phyloP scores from a whole-genome alignment of 1,140 invertebrate genomes.

The Muscidifurax raptorellus region DNA sequence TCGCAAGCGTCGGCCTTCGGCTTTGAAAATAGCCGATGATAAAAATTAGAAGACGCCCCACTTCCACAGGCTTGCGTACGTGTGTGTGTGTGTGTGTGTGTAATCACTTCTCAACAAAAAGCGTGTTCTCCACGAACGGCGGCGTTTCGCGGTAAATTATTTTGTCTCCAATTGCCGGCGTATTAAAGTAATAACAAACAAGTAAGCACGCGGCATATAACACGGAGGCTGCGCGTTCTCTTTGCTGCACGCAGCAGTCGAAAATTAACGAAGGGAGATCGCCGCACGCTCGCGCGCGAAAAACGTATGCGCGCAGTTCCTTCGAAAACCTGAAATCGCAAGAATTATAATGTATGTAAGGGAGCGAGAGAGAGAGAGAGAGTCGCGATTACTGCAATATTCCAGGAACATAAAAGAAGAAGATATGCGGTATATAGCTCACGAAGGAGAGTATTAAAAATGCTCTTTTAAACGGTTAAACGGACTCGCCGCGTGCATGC shows the following conservation, averaged over 20 bases:
- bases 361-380: neutral
- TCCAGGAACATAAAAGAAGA: slow-evolving; percentile 15
- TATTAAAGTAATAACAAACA: neutral
- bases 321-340: slow-evolving; percentile 33
- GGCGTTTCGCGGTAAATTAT: neutral
- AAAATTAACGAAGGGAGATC: slow-evolving; percentile 17
- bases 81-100: no score
- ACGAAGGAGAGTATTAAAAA: slow-evolving; percentile 35
- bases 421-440: neutral
- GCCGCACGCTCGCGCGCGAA: neutral
- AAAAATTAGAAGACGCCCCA: no score
- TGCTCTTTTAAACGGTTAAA: neutral
- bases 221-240: neutral
- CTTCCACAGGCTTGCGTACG: no score
- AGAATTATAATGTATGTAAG: slow-evolving; percentile 10
- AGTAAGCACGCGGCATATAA: neutral
- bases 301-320: neutral
- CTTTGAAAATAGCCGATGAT: no score
- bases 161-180: neutral
- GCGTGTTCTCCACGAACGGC: neutral
- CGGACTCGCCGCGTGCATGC: no score
- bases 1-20: no score
- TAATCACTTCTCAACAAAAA: neutral
- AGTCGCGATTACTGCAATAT: slow-evolving; percentile 37
- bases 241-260: neutral